Evolutionary conservation across 2,113 vertebrate species (phyloP).

Genomic region (Microcebus tavaratra): DNA sequence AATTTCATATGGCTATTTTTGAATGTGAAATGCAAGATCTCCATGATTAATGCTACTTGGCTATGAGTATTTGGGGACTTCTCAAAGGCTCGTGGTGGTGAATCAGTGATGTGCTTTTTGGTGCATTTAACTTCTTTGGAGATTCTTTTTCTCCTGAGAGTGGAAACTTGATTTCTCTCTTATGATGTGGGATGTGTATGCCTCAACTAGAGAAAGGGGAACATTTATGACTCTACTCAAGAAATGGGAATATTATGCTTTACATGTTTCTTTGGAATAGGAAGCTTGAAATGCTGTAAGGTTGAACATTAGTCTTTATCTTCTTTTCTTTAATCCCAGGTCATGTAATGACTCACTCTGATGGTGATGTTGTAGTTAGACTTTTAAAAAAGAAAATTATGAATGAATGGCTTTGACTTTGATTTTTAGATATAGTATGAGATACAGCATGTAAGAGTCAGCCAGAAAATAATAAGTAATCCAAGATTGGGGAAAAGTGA

Average conservation of each 20-base stretch:
- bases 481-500: background rate
- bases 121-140: background rate
- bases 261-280: background rate
- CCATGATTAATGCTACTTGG: constrained; percentile 3
- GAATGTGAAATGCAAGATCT: constrained; percentile 3
- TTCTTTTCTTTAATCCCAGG: background rate
- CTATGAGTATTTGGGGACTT: constrained; percentile 21
- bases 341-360: background rate
- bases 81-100: background rate
- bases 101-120: background rate
- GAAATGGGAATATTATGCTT: background rate
- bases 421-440: background rate
- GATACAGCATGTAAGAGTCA: background rate
- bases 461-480: background rate
- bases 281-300: background rate
- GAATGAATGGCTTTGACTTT: constrained; percentile 5
- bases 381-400: background rate
- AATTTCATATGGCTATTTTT: constrained; percentile 41
- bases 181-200: background rate
- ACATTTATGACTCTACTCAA: background rate
- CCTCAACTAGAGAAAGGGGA: background rate
- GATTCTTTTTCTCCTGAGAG: background rate
- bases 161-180: background rate
- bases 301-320: background rate
- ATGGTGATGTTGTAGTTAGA: background rate